Evolutionary conservation across 2,888 invertebrate genomes (phyloP), one percentile per base, ranked within the genome.

Genomic region (Oligia strigilis): DNA sequence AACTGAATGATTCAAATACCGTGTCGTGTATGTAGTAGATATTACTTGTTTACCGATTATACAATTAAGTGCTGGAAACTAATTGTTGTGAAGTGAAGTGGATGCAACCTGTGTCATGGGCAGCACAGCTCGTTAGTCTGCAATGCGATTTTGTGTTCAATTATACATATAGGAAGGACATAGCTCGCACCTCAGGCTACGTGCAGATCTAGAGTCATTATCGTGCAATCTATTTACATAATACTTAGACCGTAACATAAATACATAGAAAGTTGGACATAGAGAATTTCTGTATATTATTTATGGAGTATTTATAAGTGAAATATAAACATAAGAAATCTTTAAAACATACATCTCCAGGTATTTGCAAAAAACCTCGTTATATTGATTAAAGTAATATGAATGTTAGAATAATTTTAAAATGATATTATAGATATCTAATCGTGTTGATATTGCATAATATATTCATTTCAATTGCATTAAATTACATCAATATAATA

Each of bases 221-320:
- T 67, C 40, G 77, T 87, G 85, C 81, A 84, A 84, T 85, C 49
- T 84, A 71, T 73, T 69, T 52, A 75, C 62, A 77, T 78, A 85
- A 78, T 79, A 73, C 65, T 55, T 83, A 83, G 88, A 80, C 89
- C 89, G 89, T 88, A 87, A 89, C 87, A 88, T 88, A 87, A 88
- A 87, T 78, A 78, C 52, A 71, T 78, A 79, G 19, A 87, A 76
- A 82, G 71, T 81, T 75, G 23, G 29, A 78, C 46, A 77, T 75
- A 67, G 52, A 58, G 71, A 72, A 77, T 52, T 78, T 80, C 78
- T 77, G 78, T 88, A 77, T 78, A 78, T 88, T 87, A 78, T 87
- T 87, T 86, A 78, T 80, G 87, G 70, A 80, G 66, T 87, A 86
- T 82, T 82, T 85, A 77, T 85, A 85, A 71, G 78, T 79, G 72